These are phyloP conservation scores for Drosophila quinaria DNA, from an alignment of 2,888 invertebrate species.

Conservation along the genomic window DNA sequence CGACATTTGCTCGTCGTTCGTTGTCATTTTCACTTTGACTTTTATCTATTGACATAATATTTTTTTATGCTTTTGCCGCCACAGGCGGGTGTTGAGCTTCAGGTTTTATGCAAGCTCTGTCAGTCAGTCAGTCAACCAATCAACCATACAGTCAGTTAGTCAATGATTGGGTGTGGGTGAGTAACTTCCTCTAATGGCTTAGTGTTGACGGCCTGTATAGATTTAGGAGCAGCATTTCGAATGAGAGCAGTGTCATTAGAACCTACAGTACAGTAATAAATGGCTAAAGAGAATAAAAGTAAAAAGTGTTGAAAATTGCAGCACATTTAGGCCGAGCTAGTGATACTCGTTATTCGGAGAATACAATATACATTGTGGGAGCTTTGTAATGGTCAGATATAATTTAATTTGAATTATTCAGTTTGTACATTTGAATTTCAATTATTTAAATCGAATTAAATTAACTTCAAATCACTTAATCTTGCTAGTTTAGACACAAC, in stretches of 20 bases:
- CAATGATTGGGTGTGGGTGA: slow-evolving; percentile 24
- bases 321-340: neutral
- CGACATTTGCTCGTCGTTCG: slow-evolving; percentile 63
- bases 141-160: slow-evolving; percentile 40
- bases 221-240: slow-evolving; percentile 61
- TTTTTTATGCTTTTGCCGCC: slow-evolving; percentile 62
- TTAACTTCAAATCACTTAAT: neutral
- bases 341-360: neutral
- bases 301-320: neutral
- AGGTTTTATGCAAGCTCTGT: slow-evolving; percentile 47
- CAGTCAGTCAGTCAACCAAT: slow-evolving; percentile 35
- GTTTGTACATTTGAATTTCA: neutral
- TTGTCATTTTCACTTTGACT: slow-evolving; percentile 64
- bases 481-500: neutral
- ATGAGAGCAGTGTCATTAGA: slow-evolving; percentile 54
- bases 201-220: slow-evolving; percentile 71
- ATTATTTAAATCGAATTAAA: neutral
- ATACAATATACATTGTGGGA: neutral
- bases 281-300: slow-evolving; percentile 13
- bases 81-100: slow-evolving; percentile 45
- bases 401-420: neutral
- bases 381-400: neutral
- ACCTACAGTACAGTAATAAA: slow-evolving; percentile 31
- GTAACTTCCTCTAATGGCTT: slow-evolving; percentile 58
- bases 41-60: slow-evolving; percentile 81